phyloP scores from a whole-genome alignment of 2,797 vertebrate species.

The Schizopygopsis malacanthus region DNA sequence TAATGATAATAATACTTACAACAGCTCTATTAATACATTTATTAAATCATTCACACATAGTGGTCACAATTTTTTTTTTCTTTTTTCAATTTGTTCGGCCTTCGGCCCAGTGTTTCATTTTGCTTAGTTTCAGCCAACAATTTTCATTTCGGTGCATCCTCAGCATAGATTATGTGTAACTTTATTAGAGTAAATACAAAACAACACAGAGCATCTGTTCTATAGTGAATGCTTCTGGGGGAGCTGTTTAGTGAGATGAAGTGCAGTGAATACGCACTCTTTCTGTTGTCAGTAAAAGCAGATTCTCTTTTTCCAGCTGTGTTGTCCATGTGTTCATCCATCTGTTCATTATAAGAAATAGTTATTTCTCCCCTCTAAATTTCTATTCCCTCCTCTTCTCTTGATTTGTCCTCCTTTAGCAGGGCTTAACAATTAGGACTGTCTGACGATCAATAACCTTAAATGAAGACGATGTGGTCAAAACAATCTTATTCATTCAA shows the following conservation, averaged over 20 bases:
- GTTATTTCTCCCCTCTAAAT: neutral
- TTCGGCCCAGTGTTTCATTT: neutral
- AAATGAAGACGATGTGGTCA: neutral
- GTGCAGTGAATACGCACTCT: neutral
- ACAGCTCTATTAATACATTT: neutral
- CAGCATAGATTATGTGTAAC: neutral
- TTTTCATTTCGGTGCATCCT: neutral
- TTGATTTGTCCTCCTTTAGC: neutral
- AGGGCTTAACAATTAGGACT: neutral
- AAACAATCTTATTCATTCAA: neutral
- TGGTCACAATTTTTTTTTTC: too few species aligned
- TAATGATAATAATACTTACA: too few species aligned
- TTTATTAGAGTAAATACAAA: constrained; percentile 1
- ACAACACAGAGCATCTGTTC: neutral
- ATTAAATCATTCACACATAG: too few species aligned
- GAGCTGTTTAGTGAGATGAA: neutral
- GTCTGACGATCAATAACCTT: neutral
- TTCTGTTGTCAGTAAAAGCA: neutral
- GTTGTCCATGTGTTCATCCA: neutral
- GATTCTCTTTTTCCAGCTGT: neutral
- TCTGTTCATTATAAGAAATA: constrained; percentile 19
- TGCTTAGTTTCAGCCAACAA: neutral
- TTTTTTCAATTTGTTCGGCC: neutral
- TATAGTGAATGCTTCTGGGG: constrained; percentile 1
- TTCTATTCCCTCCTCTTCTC: neutral